These are phyloP conservation scores for Sternotherus odoratus DNA, from an alignment of 2,797 vertebrate species.

Conservation along the genomic window DNA sequence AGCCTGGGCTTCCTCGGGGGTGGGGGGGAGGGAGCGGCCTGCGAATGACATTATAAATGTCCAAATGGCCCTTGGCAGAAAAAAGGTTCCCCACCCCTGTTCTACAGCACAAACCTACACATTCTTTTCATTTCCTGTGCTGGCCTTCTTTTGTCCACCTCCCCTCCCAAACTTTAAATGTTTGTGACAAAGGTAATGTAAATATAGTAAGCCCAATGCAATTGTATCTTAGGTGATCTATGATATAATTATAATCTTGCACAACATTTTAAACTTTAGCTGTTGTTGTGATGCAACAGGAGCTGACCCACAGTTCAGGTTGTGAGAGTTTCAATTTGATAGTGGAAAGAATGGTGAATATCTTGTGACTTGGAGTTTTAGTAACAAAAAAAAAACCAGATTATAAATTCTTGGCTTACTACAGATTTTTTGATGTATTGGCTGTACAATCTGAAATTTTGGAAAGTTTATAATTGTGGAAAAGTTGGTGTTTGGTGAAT, in stretches of 20 bases:
- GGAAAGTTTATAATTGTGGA: not conserved
- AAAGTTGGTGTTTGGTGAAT: not conserved
- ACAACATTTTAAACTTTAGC: not conserved
- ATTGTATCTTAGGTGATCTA: not conserved
- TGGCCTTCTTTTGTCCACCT: not conserved
- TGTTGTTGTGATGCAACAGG: not conserved
- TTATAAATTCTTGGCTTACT: not conserved
- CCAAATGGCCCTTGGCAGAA: too few relatives aligned
- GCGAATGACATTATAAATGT: too few relatives aligned
- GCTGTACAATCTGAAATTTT: not conserved
- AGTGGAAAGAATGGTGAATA: not conserved
- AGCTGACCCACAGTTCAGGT: not conserved
- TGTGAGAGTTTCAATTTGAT: not conserved
- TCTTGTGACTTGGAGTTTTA: not conserved
- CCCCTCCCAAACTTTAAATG: not conserved
- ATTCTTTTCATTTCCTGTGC: not conserved
- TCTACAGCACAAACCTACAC: too few relatives aligned
- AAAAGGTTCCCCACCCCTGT: too few relatives aligned
- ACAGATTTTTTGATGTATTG: not conserved
- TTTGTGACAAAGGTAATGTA: not conserved
- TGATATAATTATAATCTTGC: not conserved
- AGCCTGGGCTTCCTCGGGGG: too few relatives aligned
- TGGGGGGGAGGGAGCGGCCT: too few relatives aligned
- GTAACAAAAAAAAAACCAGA: not conserved
- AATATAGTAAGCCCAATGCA: not conserved